Percentiles rank a stretch among this genome's conserved stretches.
Conservation (phyloP, 2,113 vertebrate genomes). For the Sterna hirundo region DNA sequence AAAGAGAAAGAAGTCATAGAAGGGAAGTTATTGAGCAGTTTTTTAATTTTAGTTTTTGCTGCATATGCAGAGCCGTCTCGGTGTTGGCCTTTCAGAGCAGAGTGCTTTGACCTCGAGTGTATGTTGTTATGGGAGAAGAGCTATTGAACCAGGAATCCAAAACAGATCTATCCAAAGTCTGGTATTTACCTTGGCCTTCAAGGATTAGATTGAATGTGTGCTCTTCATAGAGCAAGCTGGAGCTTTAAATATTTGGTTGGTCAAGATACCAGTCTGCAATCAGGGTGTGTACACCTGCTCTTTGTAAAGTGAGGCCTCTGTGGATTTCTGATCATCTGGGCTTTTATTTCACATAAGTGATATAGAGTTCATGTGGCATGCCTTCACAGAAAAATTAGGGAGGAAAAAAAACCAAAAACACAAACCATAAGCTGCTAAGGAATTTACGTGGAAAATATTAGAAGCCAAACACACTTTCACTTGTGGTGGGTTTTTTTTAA, state of each 20-base stretch:
- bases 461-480: background rate
- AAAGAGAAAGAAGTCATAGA: background rate
- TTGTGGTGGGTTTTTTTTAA: background rate
- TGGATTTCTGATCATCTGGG: background rate
- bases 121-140: background rate
- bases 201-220: background rate
- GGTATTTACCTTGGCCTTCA: background rate
- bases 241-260: background rate
- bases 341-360: background rate
- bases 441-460: background rate
- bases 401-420: fast-evolving
- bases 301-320: background rate
- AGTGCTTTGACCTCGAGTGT: background rate
- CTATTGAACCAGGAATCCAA: background rate
- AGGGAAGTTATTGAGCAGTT: background rate
- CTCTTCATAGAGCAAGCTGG: background rate
- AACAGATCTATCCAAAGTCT: background rate
- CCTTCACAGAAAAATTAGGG: fast-evolving
- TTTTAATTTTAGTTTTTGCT: background rate
- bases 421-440: background rate
- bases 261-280: background rate
- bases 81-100: background rate
- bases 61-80: background rate
- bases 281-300: background rate
- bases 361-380: background rate